Percentiles rank a stretch among this genome's conserved stretches.
These are phyloP conservation scores for Pithys albifrons DNA, from an alignment of 2,113 vertebrate genomes.

Conservation along the genomic window DNA sequence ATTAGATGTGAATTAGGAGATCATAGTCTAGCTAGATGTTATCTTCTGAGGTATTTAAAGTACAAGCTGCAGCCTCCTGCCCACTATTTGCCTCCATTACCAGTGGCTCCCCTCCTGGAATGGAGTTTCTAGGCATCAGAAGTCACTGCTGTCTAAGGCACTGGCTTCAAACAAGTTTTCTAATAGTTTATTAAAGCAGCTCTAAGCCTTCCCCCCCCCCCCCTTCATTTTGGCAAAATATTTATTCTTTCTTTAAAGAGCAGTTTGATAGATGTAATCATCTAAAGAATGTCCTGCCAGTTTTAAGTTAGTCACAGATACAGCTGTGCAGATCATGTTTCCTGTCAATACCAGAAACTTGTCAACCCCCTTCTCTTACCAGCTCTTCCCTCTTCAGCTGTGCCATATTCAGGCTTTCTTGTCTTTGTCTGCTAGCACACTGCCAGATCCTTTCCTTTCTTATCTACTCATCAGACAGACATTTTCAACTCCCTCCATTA, in stretches of 20 bases:
- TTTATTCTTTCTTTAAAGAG: conserved; percentile 71
- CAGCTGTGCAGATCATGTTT: conserved; percentile 47
- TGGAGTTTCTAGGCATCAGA: background rate
- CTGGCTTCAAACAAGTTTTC: conserved; percentile 67
- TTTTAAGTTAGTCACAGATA: conserved; percentile 65
- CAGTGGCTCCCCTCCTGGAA: background rate
- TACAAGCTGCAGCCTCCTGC: background rate
- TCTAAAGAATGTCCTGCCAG: conserved; percentile 60
- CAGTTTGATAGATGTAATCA: conserved; percentile 66
- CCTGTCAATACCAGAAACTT: conserved; percentile 31
- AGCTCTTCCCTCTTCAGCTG: conserved; percentile 16
- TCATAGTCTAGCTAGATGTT: background rate
- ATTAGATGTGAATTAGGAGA: conserved; percentile 13
- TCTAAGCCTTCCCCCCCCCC: rapidly evolving
- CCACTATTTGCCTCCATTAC: background rate
- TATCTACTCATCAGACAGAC: background rate
- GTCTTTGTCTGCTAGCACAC: conserved; percentile 16
- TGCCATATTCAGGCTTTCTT: background rate
- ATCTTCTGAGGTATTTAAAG: conserved; percentile 7
- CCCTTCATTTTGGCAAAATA: conserved; percentile 28
- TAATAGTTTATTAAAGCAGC: conserved; percentile 66
- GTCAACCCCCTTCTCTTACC: background rate
- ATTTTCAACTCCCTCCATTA: background rate
- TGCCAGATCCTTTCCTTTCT: background rate
- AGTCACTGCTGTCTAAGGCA: conserved; percentile 51